These are phyloP conservation scores for Penaeus vannamei DNA, from an alignment of 1,140 invertebrate species.

Conservation along the genomic window DNA sequence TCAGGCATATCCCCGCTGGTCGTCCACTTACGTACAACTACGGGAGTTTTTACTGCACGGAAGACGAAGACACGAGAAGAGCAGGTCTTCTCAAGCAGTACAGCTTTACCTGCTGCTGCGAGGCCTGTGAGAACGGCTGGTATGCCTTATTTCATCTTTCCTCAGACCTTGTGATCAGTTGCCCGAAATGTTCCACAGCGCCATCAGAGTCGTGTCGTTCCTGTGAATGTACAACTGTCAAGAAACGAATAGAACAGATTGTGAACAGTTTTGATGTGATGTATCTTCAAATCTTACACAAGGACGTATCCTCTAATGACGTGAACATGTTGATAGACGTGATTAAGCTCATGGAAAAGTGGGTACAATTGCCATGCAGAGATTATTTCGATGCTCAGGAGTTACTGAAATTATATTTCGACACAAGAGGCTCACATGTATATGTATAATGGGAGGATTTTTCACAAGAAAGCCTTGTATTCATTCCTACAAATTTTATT, in stretches of 20 bases:
- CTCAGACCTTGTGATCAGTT: not conserved
- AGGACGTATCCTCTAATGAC: too few species aligned
- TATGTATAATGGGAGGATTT: too few species aligned
- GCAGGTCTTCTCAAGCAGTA: conserved; percentile 1
- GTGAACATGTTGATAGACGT: too few species aligned
- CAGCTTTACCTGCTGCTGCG: conserved; percentile 22
- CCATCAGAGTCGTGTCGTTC: not conserved
- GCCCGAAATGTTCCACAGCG: not conserved
- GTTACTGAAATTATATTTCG: too few species aligned
- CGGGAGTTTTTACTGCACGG: not conserved
- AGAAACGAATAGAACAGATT: not conserved
- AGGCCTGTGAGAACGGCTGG: conserved; percentile 34
- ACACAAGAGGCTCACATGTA: too few species aligned
- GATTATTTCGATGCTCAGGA: too few species aligned
- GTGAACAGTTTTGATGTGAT: not conserved
- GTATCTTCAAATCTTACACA: too few species aligned
- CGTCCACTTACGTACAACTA: not conserved
- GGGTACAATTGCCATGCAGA: too few species aligned
- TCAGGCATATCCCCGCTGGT: conserved; percentile 6
- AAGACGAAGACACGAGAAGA: not conserved
- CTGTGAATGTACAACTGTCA: not conserved
- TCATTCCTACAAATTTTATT: too few species aligned
- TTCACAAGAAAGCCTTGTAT: too few species aligned
- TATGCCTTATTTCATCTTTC: not conserved
- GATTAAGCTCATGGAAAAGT: too few species aligned